Evolutionary conservation across 2,888 invertebrate species (phyloP).

Genomic region (Epistrophella euchroma): DNA sequence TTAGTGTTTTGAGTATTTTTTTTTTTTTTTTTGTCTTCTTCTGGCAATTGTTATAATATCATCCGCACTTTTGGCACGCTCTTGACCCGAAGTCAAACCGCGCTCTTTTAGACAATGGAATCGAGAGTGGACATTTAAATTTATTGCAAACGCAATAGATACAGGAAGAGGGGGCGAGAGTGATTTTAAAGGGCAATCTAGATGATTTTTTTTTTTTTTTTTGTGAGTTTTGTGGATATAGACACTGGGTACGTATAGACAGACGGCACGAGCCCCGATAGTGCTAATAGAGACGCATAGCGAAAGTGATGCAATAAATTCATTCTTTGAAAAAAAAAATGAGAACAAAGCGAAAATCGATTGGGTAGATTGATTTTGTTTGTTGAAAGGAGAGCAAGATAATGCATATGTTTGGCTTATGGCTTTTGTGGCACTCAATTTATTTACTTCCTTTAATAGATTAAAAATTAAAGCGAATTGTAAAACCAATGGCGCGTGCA

Average conservation of each 20-base stretch:
- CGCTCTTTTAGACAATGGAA: conserved; percentile 33
- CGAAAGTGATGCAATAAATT: conserved; percentile 69
- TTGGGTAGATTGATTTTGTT: conserved; percentile 51
- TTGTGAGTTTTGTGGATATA: neutral
- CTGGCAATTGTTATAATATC: conserved; percentile 55
- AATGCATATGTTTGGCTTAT: conserved; percentile 50
- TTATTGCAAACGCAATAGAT: conserved; percentile 51
- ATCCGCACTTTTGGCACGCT: conserved; percentile 76
- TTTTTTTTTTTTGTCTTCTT: neutral
- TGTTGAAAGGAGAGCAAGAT: conserved; percentile 27
- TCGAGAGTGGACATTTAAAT: conserved; percentile 62
- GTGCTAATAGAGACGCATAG: conserved; percentile 70
- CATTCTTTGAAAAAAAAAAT: conserved; percentile 5
- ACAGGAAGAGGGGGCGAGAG: conserved; percentile 41
- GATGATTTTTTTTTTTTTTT: conserved; percentile 24
- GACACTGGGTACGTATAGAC: neutral
- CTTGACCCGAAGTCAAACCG: conserved; percentile 69
- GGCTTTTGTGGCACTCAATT: conserved; percentile 58
- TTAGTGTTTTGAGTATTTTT: conserved; percentile 49
- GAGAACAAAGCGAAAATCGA: conserved; percentile 61
- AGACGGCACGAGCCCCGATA: conserved; percentile 67
- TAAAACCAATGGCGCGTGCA: conserved; percentile 40
- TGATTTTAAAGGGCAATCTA: conserved; percentile 47
- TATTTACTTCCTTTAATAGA: conserved; percentile 38
- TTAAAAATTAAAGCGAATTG: conserved; percentile 46